Base-by-base conservation (phyloP, 2,888 invertebrate genomes). In the Noctua fimbriata region DNA sequence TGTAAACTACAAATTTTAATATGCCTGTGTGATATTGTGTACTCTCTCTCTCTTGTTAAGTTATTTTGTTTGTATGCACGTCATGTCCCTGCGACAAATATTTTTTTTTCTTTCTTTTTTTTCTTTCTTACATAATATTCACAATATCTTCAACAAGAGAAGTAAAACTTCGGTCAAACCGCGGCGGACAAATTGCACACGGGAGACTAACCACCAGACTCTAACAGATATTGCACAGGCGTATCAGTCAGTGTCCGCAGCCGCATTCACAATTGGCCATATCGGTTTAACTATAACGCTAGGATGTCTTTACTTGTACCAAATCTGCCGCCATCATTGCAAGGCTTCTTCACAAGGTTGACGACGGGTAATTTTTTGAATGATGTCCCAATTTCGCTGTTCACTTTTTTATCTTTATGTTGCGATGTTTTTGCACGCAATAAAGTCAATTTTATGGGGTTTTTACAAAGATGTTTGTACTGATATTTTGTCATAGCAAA, bases 351-450 rank as follows among this genome's bases (percentile, higher is more conserved):
- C 90, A 91, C 89, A 90, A 91, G 91, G 91, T 91, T 92, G 93
- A 92, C 91, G 91, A 92, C 87, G 90, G 90, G 91, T 92, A 92
- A 93, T 93, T 91, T 92, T 92, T 91, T 89, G 89, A 88, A 91
- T 87, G 86, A 89, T 81, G 82, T 81, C 78, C 84, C 90, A 88
- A 91, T 91, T 90, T 90, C 73, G 78, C 84, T 84, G 86, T 89
- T 83, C 87, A 84, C 81, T 85, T 87, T 86, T 79, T 77, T 87
- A 87, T 87, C 81, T 83, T 87, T 86, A 82, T 81, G 69, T 79
- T 76, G 69, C 60, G 69, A 82, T 78, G n/a, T 83, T 85, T 79
- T 84, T 80, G 84, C 80, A 83, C 65, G 41, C 76, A 69, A 74
- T 74, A 71, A 76, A 70, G 74, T 66, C 55, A 78, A 76, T 83